Evolutionary conservation across 1,140 invertebrate species (phyloP).

Genomic region (Zaprionus gabonicus): DNA sequence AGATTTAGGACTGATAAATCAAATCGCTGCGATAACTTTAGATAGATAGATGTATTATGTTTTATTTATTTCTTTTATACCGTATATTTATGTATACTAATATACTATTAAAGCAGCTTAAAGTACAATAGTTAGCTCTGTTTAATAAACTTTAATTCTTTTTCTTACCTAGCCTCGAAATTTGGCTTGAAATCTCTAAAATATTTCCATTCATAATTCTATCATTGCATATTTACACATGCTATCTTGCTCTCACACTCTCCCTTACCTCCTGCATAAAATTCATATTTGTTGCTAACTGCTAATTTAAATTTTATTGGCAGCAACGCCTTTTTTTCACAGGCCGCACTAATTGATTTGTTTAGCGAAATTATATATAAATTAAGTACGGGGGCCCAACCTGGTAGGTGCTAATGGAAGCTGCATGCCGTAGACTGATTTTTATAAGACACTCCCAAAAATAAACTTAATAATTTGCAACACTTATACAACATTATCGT

Average conservation of each 20-base stretch:
- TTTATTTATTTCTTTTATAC: background rate
- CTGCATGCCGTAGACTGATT: slow-evolving; percentile 29
- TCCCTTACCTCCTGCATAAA: background rate
- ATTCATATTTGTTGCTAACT: background rate
- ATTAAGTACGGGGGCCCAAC: slow-evolving; percentile 21
- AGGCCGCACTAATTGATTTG: slow-evolving; percentile 38
- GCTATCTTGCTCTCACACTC: background rate
- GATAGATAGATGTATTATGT: background rate
- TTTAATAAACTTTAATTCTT: background rate
- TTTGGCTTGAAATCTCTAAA: background rate
- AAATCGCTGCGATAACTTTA: background rate
- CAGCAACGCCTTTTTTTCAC: slow-evolving; percentile 20
- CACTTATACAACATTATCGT: background rate
- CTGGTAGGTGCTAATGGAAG: slow-evolving; percentile 31
- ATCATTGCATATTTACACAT: too few species aligned
- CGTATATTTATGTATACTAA: background rate
- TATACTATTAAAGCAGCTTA: background rate
- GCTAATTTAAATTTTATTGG: slow-evolving; percentile 49
- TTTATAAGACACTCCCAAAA: slow-evolving; percentile 27
- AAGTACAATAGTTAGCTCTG: background rate
- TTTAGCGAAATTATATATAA: slow-evolving; percentile 40
- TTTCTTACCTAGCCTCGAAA: background rate
- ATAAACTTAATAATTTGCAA: slow-evolving; percentile 28
- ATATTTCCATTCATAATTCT: slow-evolving; percentile 18
- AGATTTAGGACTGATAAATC: too few species aligned